Evolutionary conservation across 1,140 invertebrate genomes (phyloP).

Genomic region (Drepana arcuata): DNA sequence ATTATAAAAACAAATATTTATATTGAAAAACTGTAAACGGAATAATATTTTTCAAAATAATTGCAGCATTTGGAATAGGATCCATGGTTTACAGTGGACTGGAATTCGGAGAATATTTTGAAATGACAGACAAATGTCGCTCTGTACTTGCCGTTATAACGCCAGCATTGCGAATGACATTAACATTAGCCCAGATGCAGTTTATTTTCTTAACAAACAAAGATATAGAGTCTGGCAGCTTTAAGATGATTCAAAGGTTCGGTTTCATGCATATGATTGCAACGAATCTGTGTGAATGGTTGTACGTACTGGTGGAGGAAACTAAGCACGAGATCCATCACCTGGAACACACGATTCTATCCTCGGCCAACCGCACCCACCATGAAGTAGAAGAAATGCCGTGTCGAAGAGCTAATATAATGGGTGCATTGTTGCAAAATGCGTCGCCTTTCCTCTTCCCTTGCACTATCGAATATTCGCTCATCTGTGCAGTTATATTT

Average conservation of each 20-base stretch:
- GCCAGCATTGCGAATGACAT: constrained; percentile 75
- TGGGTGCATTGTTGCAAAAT: constrained; percentile 82
- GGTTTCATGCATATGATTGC: constrained; percentile 89
- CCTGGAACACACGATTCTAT: constrained; percentile 61
- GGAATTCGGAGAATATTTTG: constrained; percentile 80
- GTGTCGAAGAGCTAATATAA: constrained; percentile 72
- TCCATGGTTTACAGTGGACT: constrained; percentile 82
- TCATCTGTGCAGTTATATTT: constrained; percentile 87
- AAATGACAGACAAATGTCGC: constrained; percentile 72
- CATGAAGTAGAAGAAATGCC: constrained; percentile 22
- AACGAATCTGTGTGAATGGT: constrained; percentile 86
- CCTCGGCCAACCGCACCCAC: constrained; percentile 16
- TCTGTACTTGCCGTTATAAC: constrained; percentile 74
- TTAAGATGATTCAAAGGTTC: constrained; percentile 80
- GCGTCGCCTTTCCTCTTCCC: constrained; percentile 90
- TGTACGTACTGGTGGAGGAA: constrained; percentile 86
- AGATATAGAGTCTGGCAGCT: constrained; percentile 75
- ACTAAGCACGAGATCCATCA: constrained; percentile 84
- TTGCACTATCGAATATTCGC: constrained; percentile 90
- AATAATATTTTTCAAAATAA: no score
- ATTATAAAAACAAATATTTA: constrained; percentile 1
- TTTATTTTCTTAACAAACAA: constrained; percentile 82
- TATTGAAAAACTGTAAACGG: no score
- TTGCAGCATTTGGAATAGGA: constrained; percentile 79
- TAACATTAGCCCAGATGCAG: constrained; percentile 79